A percentile compares a stretch with the other conserved stretches of the same genome.
phyloP scores from a whole-genome alignment of 2,888 invertebrate genomes.

The Zhengitettix transpicula region DNA sequence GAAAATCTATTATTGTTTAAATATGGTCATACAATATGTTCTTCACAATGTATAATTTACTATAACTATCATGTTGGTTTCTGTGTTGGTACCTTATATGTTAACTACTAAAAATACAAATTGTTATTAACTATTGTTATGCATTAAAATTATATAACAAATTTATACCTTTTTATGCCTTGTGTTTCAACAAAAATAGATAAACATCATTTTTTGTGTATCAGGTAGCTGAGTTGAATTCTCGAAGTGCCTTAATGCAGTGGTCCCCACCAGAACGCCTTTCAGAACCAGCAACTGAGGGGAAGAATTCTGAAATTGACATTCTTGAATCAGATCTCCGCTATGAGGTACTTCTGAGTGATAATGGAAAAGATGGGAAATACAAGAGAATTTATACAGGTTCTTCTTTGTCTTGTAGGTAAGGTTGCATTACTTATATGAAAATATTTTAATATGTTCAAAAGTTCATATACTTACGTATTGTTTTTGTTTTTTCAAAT shows the following conservation, averaged over 20 bases:
- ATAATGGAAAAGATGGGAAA: constrained; percentile 59
- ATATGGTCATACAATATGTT: too few relatives aligned
- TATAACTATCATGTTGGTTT: too few relatives aligned
- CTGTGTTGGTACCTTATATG: too few relatives aligned
- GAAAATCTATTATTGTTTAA: too few relatives aligned
- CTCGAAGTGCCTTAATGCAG: constrained; percentile 69
- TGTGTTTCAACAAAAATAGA: neutral
- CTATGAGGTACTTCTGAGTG: constrained; percentile 68
- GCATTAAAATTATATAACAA: too few relatives aligned
- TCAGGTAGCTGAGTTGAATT: constrained; percentile 66
- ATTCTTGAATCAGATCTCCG: constrained; percentile 47
- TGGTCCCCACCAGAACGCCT: constrained; percentile 51
- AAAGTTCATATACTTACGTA: too few relatives aligned
- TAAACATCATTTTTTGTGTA: constrained; percentile 11
- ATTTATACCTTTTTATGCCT: neutral
- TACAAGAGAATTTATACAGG: constrained; percentile 75
- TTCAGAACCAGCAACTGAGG: constrained; percentile 30
- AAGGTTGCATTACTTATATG: neutral
- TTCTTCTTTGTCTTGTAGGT: constrained; percentile 49
- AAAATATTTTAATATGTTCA: too few relatives aligned
- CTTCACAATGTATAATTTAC: too few relatives aligned
- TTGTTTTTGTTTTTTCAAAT: too few relatives aligned
- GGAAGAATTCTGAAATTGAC: constrained; percentile 32
- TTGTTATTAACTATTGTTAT: too few relatives aligned
- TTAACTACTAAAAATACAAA: too few relatives aligned